phyloP scores from a whole-genome alignment of 2,888 invertebrate species.

The Slavum lentiscoides region DNA sequence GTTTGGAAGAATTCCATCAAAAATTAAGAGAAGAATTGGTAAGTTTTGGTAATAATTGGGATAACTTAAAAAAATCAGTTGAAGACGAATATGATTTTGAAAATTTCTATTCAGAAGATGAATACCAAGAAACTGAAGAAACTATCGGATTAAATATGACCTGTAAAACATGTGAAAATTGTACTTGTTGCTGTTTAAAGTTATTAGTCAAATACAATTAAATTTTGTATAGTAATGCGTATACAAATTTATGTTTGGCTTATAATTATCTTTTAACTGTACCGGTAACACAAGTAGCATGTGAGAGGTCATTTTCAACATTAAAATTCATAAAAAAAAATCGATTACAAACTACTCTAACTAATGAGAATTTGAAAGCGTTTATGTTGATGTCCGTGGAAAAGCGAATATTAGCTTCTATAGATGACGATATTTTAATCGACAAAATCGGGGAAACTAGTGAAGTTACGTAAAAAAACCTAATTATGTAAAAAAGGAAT shows the following conservation, averaged over 20 bases:
- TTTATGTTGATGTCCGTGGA: neutral
- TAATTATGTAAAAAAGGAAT: too few species aligned
- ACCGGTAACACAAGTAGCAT: slow-evolving; percentile 2
- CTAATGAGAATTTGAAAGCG: neutral
- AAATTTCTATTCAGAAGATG: slow-evolving; percentile 6
- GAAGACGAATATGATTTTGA: slow-evolving; percentile 12
- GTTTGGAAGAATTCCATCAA: neutral
- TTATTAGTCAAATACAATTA: slow-evolving; percentile 6
- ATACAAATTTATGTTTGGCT: slow-evolving; percentile 1
- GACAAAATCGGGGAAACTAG: neutral
- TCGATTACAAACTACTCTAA: neutral
- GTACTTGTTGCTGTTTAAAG: neutral
- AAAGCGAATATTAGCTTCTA: neutral
- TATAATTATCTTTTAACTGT: slow-evolving; percentile 15
- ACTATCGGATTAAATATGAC: neutral
- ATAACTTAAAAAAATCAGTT: slow-evolving; percentile 11
- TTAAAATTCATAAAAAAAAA: neutral
- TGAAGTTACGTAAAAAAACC: too few species aligned
- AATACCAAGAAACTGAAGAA: neutral
- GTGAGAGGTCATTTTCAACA: too few species aligned
- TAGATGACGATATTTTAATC: slow-evolving; percentile 1
- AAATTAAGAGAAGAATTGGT: too few species aligned
- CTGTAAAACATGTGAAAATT: slow-evolving; percentile 4
- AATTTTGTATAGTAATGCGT: slow-evolving; percentile 4
- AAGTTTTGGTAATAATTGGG: slow-evolving; percentile 19